Conservation (phyloP, 2,797 vertebrate species). For the Ciconia nigra region DNA sequence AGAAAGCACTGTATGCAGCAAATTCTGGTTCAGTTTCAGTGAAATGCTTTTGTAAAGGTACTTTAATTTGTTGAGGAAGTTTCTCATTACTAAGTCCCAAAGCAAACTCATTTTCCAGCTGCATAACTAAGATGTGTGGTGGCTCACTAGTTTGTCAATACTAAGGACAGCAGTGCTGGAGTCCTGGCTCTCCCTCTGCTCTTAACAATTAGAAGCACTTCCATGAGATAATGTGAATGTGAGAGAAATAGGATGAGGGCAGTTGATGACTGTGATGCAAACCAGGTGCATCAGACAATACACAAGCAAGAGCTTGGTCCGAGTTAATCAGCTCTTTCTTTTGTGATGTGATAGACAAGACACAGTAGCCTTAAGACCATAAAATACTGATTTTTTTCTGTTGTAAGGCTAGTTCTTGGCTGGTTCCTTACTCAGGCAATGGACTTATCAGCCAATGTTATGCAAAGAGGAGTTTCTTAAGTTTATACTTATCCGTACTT, state of each 20-base stretch:
- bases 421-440: not conserved
- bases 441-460: not conserved
- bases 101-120: not conserved
- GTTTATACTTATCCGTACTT: not conserved
- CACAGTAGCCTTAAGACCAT: not conserved
- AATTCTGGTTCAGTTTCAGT: not conserved
- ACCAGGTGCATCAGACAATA: not conserved
- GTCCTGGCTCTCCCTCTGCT: not conserved
- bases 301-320: not conserved
- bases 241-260: not conserved
- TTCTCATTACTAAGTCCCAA: not conserved
- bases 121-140: not conserved
- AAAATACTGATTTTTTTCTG: not conserved
- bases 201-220: not conserved
- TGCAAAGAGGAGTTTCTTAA: not conserved
- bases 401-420: not conserved
- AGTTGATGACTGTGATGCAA: not conserved
- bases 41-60: not conserved
- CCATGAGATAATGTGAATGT: not conserved
- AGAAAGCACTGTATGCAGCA: not conserved
- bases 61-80: not conserved
- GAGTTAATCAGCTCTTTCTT: not conserved
- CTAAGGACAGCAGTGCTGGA: not conserved
- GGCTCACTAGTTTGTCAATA: not conserved
- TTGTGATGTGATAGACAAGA: not conserved